Percentiles rank a stretch among this genome's conserved stretches.
Evolutionary conservation across 2,113 vertebrate genomes (phyloP).

Genomic region (Trematomus loennbergii): DNA sequence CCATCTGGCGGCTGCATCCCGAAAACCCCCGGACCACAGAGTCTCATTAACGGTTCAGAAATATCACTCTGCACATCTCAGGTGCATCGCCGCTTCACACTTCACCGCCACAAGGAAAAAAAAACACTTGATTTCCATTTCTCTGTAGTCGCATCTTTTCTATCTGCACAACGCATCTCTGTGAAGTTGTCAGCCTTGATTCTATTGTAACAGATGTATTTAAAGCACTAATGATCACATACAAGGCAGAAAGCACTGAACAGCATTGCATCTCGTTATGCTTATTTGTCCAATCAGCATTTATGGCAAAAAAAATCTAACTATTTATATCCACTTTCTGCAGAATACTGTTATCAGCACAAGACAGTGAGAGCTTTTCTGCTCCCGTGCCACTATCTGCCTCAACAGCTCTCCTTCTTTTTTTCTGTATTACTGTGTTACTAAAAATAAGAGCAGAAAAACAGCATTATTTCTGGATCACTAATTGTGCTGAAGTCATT

Average conservation of each 20-base stretch:
- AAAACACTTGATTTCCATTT: conserved; percentile 27
- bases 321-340: conserved; percentile 57
- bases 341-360: conserved; percentile 31
- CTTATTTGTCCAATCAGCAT: conserved; percentile 49
- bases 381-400: conserved; percentile 9
- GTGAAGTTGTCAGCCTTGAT: conserved; percentile 16
- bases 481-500: conserved; percentile 20
- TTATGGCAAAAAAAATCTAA: conserved; percentile 41
- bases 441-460: conserved; percentile 22
- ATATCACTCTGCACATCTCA: conserved; percentile 48
- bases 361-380: conserved; percentile 6
- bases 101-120: not conserved
- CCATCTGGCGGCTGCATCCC: conserved; percentile 64
- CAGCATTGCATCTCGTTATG: conserved; percentile 12
- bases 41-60: conserved; percentile 58
- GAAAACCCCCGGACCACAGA: conserved; percentile 28
- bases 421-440: conserved; percentile 5
- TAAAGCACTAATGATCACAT: conserved; percentile 55
- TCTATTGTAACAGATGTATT: conserved; percentile 51
- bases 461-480: not conserved
- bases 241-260: conserved; percentile 23
- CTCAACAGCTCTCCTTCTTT: conserved; percentile 10
- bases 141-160: conserved; percentile 20
- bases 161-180: conserved; percentile 10
- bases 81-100: conserved; percentile 42